Percentiles rank a stretch among this genome's conserved stretches.
phyloP scores from a whole-genome alignment of 2,888 invertebrate species.

The Tyria jacobaeae region DNA sequence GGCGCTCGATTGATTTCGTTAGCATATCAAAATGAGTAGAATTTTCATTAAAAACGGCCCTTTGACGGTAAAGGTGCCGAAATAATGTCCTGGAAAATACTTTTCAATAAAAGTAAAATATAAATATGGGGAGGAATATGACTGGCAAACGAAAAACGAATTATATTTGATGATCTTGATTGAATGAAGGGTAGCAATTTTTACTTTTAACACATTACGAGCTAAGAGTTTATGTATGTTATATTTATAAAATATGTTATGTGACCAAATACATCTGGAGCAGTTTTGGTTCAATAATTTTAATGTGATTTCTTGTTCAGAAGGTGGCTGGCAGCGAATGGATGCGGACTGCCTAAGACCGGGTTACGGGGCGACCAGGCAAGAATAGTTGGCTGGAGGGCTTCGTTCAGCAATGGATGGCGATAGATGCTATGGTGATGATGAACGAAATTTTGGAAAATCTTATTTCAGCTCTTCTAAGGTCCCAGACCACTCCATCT shows the following conservation, averaged over 20 bases:
- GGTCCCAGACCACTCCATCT: no score
- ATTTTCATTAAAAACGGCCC: conserved; percentile 51
- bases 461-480: no score
- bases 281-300: no score
- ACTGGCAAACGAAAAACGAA: conserved; percentile 4
- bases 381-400: no score
- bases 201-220: background rate
- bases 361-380: no score
- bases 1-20: conserved; percentile 43
- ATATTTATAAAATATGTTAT: background rate
- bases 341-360: no score
- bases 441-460: no score
- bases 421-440: no score
- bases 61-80: conserved; percentile 39
- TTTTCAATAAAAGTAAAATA: conserved; percentile 21
- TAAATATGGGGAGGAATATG: conserved; percentile 10
- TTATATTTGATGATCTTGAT: conserved; percentile 1
- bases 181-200: background rate
- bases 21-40: conserved; percentile 50
- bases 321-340: no score
- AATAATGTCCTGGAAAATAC: conserved; percentile 32
- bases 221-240: background rate
- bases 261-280: no score
- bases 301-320: no score
- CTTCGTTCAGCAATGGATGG: no score